Evolutionary conservation across 2,797 vertebrate genomes (phyloP).

Genomic region (Clamator glandarius): DNA sequence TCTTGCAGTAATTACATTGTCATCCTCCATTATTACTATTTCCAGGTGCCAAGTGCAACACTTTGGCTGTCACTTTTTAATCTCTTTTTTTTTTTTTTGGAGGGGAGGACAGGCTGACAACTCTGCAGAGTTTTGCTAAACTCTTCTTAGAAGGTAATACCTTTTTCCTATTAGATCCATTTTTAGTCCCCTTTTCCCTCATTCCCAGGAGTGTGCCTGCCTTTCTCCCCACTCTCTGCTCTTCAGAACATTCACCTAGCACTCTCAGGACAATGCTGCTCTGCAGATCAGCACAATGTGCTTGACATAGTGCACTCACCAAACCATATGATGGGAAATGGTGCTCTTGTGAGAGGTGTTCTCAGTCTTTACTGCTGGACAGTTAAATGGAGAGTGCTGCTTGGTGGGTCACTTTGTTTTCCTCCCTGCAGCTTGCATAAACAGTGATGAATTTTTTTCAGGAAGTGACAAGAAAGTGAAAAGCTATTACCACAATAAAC

Average conservation of each 20-base stretch:
- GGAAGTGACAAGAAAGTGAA: neutral
- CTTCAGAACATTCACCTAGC: neutral
- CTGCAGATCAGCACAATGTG: neutral
- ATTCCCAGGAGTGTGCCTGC: neutral
- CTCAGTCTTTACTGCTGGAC: neutral
- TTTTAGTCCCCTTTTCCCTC: neutral
- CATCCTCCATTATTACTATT: neutral
- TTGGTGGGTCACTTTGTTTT: neutral
- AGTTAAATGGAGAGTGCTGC: neutral
- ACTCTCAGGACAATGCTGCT: fast-evolving
- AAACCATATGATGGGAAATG: conserved; percentile 14
- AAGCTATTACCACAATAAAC: conserved; percentile 1
- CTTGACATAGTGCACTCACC: neutral
- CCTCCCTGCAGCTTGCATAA: neutral
- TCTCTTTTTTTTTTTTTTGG: neutral
- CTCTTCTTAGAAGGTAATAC: neutral
- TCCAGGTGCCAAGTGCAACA: neutral
- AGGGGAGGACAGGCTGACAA: no score
- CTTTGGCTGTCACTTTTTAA: neutral
- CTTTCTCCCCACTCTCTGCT: neutral
- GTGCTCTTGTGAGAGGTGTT: neutral
- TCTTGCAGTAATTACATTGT: no score
- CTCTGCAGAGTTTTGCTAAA: neutral
- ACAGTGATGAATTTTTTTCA: neutral
- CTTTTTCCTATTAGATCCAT: neutral